These are phyloP conservation scores for Epicampocera succincta DNA, from an alignment of 2,888 invertebrate species.

Conservation along the genomic window DNA sequence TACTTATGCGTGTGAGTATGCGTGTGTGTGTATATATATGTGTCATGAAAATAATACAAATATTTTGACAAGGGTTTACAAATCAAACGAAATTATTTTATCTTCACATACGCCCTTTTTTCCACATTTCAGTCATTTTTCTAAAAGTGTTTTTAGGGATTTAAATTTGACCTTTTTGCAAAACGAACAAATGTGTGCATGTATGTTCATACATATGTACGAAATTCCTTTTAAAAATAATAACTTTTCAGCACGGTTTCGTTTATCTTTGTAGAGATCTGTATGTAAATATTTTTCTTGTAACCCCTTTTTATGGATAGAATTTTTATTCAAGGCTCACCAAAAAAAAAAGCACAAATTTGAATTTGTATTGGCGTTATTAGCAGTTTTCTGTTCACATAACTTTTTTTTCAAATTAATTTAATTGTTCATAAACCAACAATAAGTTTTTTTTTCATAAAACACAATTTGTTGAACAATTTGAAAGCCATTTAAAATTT, in stretches of 20 bases:
- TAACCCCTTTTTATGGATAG: conserved; percentile 10
- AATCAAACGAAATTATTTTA: conserved; percentile 52
- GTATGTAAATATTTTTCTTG: no score
- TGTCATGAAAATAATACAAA: conserved; percentile 45
- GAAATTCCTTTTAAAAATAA: conserved; percentile 14
- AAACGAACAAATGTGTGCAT: not conserved
- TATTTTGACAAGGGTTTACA: conserved; percentile 68
- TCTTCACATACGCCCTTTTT: conserved; percentile 11
- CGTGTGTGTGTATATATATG: not conserved
- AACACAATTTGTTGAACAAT: not conserved
- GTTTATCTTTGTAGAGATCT: not conserved
- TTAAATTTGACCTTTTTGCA: conserved; percentile 20
- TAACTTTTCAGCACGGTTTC: conserved; percentile 51
- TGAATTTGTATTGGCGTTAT: conserved; percentile 25
- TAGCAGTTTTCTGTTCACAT: conserved; percentile 10
- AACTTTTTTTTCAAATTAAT: conserved; percentile 37
- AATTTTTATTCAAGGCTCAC: not conserved
- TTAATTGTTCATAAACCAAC: conserved; percentile 59
- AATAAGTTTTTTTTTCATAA: not conserved
- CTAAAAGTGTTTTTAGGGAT: conserved; percentile 2
- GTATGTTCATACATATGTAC: conserved; percentile 55
- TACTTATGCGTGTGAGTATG: not conserved
- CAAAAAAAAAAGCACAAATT: conserved; percentile 15
- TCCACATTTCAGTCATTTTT: not conserved
- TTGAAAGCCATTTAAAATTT: no score